Conservation (phyloP, 2,888 invertebrate genomes). For the Eupeodes latifasciatus region DNA sequence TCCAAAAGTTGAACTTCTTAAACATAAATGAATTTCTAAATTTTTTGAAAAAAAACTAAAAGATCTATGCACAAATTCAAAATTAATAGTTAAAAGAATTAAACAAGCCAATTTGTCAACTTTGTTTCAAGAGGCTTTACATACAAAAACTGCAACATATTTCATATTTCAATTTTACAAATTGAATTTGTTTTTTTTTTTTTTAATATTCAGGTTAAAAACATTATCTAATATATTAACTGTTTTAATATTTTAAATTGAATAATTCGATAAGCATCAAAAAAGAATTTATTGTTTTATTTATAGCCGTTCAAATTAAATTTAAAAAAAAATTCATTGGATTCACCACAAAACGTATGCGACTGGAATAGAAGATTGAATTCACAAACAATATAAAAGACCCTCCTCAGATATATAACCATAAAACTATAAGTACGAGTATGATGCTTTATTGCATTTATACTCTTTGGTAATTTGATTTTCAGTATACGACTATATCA, state of each 20-base stretch:
- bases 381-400: background rate
- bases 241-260: background rate
- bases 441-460: conserved; percentile 22
- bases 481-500: conserved; percentile 10
- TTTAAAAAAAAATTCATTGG: background rate
- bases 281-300: background rate
- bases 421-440: conserved; percentile 18
- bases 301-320: background rate
- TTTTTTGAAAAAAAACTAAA: no score
- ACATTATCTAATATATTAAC: no score
- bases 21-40: no score
- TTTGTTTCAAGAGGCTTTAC: no score
- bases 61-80: no score
- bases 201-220: no score
- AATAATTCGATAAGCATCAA: background rate
- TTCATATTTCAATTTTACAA: no score
- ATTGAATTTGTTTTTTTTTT: no score
- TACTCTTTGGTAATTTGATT: conserved; percentile 37
- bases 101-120: no score
- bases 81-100: no score
- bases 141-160: no score
- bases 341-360: background rate
- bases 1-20: no score
- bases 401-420: background rate
- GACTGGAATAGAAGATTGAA: background rate